These are phyloP conservation scores for Phainopepla nitens DNA, from an alignment of 2,113 vertebrate species.

Conservation along the genomic window DNA sequence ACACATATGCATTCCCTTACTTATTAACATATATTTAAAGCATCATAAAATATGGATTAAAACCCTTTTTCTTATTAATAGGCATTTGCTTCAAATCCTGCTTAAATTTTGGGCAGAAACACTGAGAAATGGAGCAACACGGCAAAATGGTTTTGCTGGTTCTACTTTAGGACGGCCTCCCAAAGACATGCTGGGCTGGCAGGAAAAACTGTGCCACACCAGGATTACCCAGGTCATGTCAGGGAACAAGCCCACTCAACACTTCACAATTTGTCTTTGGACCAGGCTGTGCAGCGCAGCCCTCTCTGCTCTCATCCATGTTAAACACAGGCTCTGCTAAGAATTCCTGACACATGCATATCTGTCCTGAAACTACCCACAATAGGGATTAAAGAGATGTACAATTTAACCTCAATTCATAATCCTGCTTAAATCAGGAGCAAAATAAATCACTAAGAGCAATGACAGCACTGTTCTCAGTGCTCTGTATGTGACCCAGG, in stretches of 20 bases:
- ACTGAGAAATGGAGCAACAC: not conserved
- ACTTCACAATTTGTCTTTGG: not conserved
- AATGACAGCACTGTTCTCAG: not conserved
- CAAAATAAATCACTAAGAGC: constrained; percentile 47
- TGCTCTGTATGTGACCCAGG: not conserved
- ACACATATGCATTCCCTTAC: not conserved
- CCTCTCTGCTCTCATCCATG: not conserved
- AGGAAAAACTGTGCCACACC: not conserved
- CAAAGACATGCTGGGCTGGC: not conserved
- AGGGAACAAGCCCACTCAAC: not conserved
- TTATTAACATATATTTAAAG: not conserved
- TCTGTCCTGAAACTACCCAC: constrained; percentile 44
- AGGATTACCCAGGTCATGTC: not conserved
- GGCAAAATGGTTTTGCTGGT: not conserved
- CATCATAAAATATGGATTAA: not conserved
- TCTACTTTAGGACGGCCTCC: not conserved
- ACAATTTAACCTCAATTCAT: constrained; percentile 65
- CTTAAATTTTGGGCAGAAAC: not conserved
- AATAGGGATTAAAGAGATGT: constrained; percentile 42
- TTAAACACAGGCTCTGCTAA: not conserved
- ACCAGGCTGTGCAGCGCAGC: accelerated
- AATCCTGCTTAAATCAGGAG: constrained; percentile 56
- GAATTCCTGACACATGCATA: constrained; percentile 27
- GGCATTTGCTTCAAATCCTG: not conserved
- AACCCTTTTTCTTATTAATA: not conserved